Evolutionary conservation across 2,888 invertebrate genomes (phyloP), one percentile per base, ranked within the genome.

Genomic region (Minunthozetes semirufus): DNA sequence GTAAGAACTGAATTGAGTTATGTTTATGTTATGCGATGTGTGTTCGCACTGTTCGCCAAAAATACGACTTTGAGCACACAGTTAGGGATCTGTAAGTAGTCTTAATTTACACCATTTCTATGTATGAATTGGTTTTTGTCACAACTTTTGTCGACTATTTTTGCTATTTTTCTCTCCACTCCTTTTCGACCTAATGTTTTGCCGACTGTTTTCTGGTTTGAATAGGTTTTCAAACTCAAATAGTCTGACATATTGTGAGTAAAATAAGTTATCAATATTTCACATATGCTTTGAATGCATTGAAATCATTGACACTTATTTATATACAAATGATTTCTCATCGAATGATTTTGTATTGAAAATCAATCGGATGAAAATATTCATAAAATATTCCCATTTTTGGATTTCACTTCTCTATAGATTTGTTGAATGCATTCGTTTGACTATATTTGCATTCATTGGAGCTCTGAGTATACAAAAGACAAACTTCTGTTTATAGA

Each of bases 241-340:
- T 53, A 53, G n/a, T 19, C 53, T 53, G 53, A 19, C 22, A 22
- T 61, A 13, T 61, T 33, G 29, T 15, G 29, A 29, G 5, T 2
- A 48, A 61, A 61, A 61, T 61, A 61, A 61, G 15, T 61, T 61
- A 61, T 61, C 61, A 33, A 61, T 61, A 61, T 29, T 61, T 61
- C 27, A 61, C 61, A 61, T 17, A 9, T 61, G 61, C 33, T 15
- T 59, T 22, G 27, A 59, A 22, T 33, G 29, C 61, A 61, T 29
- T 22, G 27, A 59, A 22, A n/a, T 9, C 61, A 61, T 29, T 33
- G 13, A n/a, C 22, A 53, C 53, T 19, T 22, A 53, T 19, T 61
- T 33, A 59, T 61, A 61, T 29, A 29, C 29, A 61, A 61, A 61
- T 61, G 33, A 61, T 61, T 33, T 22, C 22, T 3, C 8, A 19